Evolutionary conservation across 2,797 vertebrate genomes (phyloP).

Genomic region (Lithobates sylvaticus): DNA sequence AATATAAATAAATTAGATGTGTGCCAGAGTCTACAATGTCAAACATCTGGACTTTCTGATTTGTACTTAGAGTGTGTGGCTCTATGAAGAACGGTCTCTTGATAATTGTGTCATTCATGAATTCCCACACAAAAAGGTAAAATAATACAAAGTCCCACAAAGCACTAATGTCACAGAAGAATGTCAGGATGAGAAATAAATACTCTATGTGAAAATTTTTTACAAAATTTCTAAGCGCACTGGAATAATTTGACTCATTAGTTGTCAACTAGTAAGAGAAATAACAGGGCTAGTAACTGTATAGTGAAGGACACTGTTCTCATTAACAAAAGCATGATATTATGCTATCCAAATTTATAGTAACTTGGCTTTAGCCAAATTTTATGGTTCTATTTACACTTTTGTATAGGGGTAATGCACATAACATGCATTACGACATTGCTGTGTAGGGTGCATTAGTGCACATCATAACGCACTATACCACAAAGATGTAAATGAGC

Average conservation of each 20-base stretch:
- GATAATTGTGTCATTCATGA: constrained; percentile 26
- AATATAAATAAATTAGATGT: constrained; percentile 44
- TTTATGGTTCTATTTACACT: too few species aligned
- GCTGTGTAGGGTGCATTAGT: too few species aligned
- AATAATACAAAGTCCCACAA: constrained; percentile 3
- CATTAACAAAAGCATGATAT: too few species aligned
- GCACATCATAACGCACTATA: too few species aligned
- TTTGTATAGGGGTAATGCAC: too few species aligned
- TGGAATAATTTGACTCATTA: background rate
- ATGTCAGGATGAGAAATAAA: constrained; percentile 33
- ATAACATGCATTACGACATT: too few species aligned
- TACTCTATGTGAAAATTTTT: background rate
- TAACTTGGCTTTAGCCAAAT: too few species aligned
- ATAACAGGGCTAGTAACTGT: background rate
- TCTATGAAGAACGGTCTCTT: constrained; percentile 16
- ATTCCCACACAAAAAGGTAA: constrained; percentile 22
- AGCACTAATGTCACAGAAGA: constrained; percentile 12
- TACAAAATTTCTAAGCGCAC: background rate
- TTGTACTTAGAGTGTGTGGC: background rate
- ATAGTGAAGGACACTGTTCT: too few species aligned
- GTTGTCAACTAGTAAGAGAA: background rate
- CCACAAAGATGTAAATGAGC: too few species aligned
- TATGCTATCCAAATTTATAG: too few species aligned
- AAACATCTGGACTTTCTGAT: constrained; percentile 39
- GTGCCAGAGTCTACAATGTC: constrained; percentile 32